Percentiles rank a stretch among this genome's conserved stretches.
These are phyloP conservation scores for Didymodactylos carnosus DNA, from an alignment of 2,888 invertebrate species.

Conservation along the genomic window DNA sequence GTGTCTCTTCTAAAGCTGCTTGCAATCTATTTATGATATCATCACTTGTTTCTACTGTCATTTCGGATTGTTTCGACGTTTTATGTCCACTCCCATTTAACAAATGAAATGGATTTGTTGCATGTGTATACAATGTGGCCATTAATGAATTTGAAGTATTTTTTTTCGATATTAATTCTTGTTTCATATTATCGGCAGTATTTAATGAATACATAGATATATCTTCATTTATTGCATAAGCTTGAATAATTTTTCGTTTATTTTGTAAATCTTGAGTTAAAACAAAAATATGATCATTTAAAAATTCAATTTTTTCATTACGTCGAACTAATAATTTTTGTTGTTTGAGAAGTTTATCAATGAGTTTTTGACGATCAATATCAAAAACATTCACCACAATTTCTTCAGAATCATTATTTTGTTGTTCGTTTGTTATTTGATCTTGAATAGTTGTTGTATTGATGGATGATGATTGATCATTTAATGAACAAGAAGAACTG, in stretches of 20 bases:
- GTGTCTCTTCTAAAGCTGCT: slow-evolving; percentile 70
- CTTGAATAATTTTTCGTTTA: slow-evolving; percentile 50
- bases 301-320: slow-evolving; percentile 14
- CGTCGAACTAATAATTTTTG: slow-evolving; percentile 41
- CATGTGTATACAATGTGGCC: not conserved
- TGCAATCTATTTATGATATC: slow-evolving; percentile 78
- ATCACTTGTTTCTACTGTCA: slow-evolving; percentile 65
- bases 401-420: no score
- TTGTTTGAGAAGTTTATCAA: slow-evolving; percentile 75
- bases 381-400: slow-evolving; percentile 21
- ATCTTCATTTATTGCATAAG: slow-evolving; percentile 60
- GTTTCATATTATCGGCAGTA: slow-evolving; percentile 53
- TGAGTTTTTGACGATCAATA: slow-evolving; percentile 51
- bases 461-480: slow-evolving; percentile 12
- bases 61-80: slow-evolving; percentile 21
- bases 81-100: not conserved
- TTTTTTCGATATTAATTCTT: slow-evolving; percentile 34
- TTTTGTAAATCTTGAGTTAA: slow-evolving; percentile 12
- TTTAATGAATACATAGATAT: slow-evolving; percentile 58
- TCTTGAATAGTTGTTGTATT: not conserved
- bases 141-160: slow-evolving; percentile 36
- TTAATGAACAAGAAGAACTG: not conserved
- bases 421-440: not conserved
- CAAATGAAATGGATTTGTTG: not conserved
- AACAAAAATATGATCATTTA: slow-evolving; percentile 11